Evolutionary conservation across 2,888 invertebrate species (phyloP).

Genomic region (Steromphala cineraria): DNA sequence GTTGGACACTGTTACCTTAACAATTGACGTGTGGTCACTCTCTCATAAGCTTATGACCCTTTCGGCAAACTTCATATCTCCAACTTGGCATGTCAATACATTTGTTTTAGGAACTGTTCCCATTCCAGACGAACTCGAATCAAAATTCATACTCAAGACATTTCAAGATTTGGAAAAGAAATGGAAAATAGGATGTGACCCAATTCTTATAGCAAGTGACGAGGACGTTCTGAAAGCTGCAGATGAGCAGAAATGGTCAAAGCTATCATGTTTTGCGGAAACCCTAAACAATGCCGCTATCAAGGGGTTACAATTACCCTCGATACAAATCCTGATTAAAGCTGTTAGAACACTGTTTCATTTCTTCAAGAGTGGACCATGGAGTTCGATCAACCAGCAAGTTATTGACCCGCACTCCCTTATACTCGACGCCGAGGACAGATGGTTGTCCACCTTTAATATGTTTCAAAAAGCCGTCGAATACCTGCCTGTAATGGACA

Average conservation of each 20-base stretch:
- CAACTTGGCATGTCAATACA: constrained; percentile 32
- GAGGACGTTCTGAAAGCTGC: constrained; percentile 13
- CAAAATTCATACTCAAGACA: neutral
- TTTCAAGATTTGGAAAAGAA: neutral
- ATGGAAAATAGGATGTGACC: constrained; percentile 19
- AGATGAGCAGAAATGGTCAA: neutral
- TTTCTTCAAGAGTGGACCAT: constrained; percentile 12
- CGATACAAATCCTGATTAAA: neutral
- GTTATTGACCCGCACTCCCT: constrained; percentile 25
- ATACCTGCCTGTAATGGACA: constrained; percentile 25
- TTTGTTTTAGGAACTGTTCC: constrained; percentile 31
- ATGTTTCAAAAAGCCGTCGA: constrained; percentile 29
- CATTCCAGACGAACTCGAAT: constrained; percentile 12
- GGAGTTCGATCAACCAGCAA: constrained; percentile 29
- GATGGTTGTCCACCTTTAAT: constrained; percentile 26
- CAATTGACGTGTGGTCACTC: constrained; percentile 43
- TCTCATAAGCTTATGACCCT: constrained; percentile 31
- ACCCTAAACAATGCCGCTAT: constrained; percentile 31
- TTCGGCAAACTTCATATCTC: constrained; percentile 31
- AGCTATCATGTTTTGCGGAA: constrained; percentile 31
- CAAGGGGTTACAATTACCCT: constrained; percentile 15
- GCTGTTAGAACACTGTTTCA: constrained; percentile 27
- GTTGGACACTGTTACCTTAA: constrained; percentile 31
- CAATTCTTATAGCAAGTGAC: constrained; percentile 26
- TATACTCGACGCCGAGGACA: constrained; percentile 3